Conservation (phyloP, 1,140 invertebrate species). For the Drosophila miranda region DNA sequence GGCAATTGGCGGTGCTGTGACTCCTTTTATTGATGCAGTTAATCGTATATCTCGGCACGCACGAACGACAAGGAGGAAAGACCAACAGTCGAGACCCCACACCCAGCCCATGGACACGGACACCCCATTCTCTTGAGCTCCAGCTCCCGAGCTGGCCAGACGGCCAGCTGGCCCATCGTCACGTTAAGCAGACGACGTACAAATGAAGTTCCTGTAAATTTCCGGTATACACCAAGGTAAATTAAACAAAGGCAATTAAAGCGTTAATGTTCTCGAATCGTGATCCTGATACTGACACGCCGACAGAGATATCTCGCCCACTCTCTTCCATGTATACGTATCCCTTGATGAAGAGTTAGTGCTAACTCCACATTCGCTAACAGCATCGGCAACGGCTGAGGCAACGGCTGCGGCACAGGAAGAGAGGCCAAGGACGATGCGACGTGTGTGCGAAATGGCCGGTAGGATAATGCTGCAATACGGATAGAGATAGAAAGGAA, state of each 20-base stretch:
- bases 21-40: slow-evolving; percentile 49
- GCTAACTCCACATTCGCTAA: background rate
- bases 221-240: slow-evolving; percentile 72
- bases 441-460: no score
- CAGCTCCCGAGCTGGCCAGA: slow-evolving; percentile 1
- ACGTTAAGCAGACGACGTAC: slow-evolving; percentile 38
- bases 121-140: slow-evolving; percentile 11
- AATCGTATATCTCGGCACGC: slow-evolving; percentile 66
- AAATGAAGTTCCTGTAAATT: slow-evolving; percentile 80
- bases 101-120: slow-evolving; percentile 10
- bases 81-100: slow-evolving; percentile 11
- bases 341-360: slow-evolving; percentile 18
- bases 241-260: slow-evolving; percentile 78
- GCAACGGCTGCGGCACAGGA: no score
- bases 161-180: slow-evolving; percentile 8
- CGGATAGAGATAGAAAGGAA: slow-evolving; percentile 3
- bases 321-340: background rate
- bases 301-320: slow-evolving; percentile 23
- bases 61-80: slow-evolving; percentile 44
- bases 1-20: slow-evolving; percentile 7
- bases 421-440: no score
- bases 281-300: slow-evolving; percentile 47
- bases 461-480: background rate
- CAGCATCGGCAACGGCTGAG: no score
- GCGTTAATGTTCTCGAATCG: slow-evolving; percentile 59